Base-by-base conservation (phyloP, 2,113 vertebrate species). In the Cephalopholis sonnerati region DNA sequence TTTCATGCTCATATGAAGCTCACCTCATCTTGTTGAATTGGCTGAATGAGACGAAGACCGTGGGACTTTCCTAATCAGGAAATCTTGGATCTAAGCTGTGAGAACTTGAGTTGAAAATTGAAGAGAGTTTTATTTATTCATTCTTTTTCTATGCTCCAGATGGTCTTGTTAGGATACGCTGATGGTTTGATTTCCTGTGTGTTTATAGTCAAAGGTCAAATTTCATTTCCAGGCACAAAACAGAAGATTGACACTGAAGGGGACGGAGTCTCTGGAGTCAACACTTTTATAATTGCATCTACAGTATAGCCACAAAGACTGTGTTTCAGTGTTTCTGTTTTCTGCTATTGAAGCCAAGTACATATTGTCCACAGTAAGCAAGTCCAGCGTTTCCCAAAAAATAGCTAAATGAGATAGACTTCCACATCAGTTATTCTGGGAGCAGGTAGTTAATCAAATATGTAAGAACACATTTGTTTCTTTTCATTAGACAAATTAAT, bases 61-160 rank as follows among this genome's bases (percentile, higher is more conserved):
- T 8, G 15, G 70, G 57, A 41, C 53, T 68, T 76, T n/a, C 46
- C 64, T 64, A 32, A 80, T 82, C 20, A 55, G 44, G 5, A 13
- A 58, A 50, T 81, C 41, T 51, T 80, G 69, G 76, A 83, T 84
- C 41, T 50, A 50, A 54, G n/a, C 76, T 85, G 78, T 61, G 53
- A 82, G 57, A 86, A 84, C 41, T 41, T 65, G 7, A 70, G 25
- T 2, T 65, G 24, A 44, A 69, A 46, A 70, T 41, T 50, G 22
- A 79, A 63, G 13, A 57, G 61, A 17, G 7, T 78, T 68, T 41
- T 3, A 27, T 69, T 41, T 54, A 67, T 75, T 77, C 32, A 8
- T 46, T 22, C 27, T 24, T 18, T 69, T 55, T 68, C 44, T 17
- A 39, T 74, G 32, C 32, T 50, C 7, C 57, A 79, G 50, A 74